phyloP scores from a whole-genome alignment of 2,888 invertebrate species.

The Mylabris sibirica region DNA sequence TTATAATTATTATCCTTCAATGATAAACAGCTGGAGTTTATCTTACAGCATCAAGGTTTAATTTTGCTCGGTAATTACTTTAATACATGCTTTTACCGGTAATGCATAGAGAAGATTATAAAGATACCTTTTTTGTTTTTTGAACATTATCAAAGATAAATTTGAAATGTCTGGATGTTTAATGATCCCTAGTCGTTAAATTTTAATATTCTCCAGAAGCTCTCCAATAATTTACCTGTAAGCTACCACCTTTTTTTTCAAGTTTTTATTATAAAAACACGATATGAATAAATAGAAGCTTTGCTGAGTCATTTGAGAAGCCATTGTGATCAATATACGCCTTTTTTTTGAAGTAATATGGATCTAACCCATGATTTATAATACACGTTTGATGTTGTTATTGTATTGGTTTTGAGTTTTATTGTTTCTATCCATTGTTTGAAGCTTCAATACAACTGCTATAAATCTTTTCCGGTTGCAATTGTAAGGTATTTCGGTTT shows the following conservation, averaged over 20 bases:
- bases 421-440: slow-evolving; percentile 9
- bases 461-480: slow-evolving; percentile 14
- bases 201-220: slow-evolving; percentile 1
- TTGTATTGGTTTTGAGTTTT: slow-evolving; percentile 9
- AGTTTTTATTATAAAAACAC: background rate
- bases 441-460: background rate
- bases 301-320: slow-evolving; percentile 1
- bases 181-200: background rate
- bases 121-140: background rate
- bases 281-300: background rate
- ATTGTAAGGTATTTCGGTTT: slow-evolving; percentile 3
- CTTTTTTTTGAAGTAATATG: background rate
- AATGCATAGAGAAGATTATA: background rate
- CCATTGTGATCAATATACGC: background rate
- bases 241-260: background rate
- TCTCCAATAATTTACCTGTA: background rate
- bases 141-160: background rate
- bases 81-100: background rate
- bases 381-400: background rate
- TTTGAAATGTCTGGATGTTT: background rate
- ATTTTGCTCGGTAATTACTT: background rate
- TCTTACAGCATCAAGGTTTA: background rate
- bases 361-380: slow-evolving; percentile 5
- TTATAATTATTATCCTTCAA: background rate
- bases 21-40: background rate